These are phyloP conservation scores for Lota lota DNA, from an alignment of 2,113 vertebrate species.

Conservation along the genomic window DNA sequence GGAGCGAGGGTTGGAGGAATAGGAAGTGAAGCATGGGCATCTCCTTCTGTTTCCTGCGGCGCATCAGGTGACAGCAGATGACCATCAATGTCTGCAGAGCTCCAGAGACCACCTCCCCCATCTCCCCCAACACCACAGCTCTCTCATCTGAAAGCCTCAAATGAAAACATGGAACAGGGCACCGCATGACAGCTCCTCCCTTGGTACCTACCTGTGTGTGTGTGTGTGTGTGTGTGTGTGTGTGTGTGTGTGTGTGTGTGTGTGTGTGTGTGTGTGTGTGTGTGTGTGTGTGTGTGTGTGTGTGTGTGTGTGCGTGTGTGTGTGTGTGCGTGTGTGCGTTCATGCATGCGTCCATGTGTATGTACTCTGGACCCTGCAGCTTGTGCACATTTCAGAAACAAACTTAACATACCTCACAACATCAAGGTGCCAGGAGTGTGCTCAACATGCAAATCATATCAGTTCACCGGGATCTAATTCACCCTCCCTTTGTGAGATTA, in stretches of 20 bases:
- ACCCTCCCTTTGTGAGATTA: slow-evolving; percentile 3
- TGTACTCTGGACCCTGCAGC: slow-evolving; percentile 39
- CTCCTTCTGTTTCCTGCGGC: slow-evolving; percentile 8
- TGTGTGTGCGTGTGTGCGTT: slow-evolving; percentile 5
- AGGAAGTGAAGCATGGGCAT: too few relatives aligned
- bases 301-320: slow-evolving; percentile 14
- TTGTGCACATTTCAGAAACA: slow-evolving; percentile 37
- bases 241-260: slow-evolving; percentile 8
- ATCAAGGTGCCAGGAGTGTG: slow-evolving; percentile 44
- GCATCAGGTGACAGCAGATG: slow-evolving; percentile 38
- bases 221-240: neutral
- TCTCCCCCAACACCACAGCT: slow-evolving; percentile 30
- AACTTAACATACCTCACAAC: slow-evolving; percentile 27
- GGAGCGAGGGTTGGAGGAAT: too few relatives aligned
- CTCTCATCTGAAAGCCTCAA: slow-evolving; percentile 42
- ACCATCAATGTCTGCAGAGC: slow-evolving; percentile 35
- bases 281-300: slow-evolving; percentile 1
- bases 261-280: slow-evolving; percentile 3
- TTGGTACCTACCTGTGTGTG: slow-evolving; percentile 18
- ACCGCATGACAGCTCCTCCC: slow-evolving; percentile 46
- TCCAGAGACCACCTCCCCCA: slow-evolving; percentile 30
- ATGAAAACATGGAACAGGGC: slow-evolving; percentile 54
- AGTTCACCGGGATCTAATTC: slow-evolving; percentile 30
- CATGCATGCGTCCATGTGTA: slow-evolving; percentile 16
- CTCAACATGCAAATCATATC: slow-evolving; percentile 54